Evolutionary conservation across 2,113 vertebrate genomes (phyloP), one percentile per base, ranked within the genome.

Genomic region (Crotalus helleri): DNA sequence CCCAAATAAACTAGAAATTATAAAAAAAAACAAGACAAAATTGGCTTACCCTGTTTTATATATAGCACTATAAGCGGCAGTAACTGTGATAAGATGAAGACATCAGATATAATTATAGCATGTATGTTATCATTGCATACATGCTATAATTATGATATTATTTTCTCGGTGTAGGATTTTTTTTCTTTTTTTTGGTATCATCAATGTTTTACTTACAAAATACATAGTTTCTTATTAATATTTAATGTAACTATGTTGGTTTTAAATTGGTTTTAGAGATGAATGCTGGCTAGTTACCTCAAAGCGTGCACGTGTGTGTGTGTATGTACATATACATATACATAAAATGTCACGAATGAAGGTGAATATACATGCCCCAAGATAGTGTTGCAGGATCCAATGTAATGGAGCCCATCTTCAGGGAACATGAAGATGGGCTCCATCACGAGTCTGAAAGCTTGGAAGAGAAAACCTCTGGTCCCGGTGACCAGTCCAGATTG

Each of bases 271-370:
- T 44, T 85, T 3, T 44, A 91, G 3, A 91, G 21, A 39, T 54
- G n/a, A 1, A 81, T 59, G 33, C 39, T 59, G 10, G 44, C 12
- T 19, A 87, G 2, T 64, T 49, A 51, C 46, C 49, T 39, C 51
- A 58, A 23, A 19, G 54, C 11, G 2, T n/a, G 64, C 10, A 39
- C 6, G 29, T 74, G 11, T 74, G 11, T 74, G 3, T 74, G 11
- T 97, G 96, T 96, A 97, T 95, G 95, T 97, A 97, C 49, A 51
- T 51, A 51, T 51, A 51, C 49, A 51, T 51, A 51, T 51, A 51
- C 49, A 9, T 51, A 51, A 51, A 51, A 51, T 51, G 49, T 69
- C 64, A 15, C 5, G 5, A 33, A 69, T 15, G 64, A 69, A 69
- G 64, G 64, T 1, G 0, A 29, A 64, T 64, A n/a, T n/a, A 64